phyloP scores from a whole-genome alignment of 2,113 vertebrate genomes.

The Sigmodon hispidus region DNA sequence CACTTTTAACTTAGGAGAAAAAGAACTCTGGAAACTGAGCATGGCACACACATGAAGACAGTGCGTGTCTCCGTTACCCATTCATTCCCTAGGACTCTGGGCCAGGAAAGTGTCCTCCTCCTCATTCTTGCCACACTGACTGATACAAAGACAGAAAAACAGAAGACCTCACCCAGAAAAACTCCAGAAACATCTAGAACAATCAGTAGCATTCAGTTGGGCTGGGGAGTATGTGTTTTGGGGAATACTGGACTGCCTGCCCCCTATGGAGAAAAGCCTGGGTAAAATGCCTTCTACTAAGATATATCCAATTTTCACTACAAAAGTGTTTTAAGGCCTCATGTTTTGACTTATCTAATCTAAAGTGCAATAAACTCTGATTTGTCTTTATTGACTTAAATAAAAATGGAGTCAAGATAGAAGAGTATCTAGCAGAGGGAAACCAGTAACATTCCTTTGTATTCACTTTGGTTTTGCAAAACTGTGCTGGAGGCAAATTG shows the following conservation, averaged over 20 bases:
- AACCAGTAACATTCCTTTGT: background rate
- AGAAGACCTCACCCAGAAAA: background rate
- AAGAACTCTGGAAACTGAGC: background rate
- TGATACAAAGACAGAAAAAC: background rate
- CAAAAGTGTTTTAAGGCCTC: background rate
- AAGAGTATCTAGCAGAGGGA: background rate
- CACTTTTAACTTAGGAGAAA: background rate
- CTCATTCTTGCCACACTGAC: background rate
- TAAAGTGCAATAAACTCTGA: background rate
- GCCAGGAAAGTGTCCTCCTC: background rate
- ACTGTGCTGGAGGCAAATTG: background rate
- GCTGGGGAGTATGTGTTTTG: background rate
- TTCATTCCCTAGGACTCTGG: background rate
- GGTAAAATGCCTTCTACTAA: background rate
- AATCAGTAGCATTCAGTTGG: background rate
- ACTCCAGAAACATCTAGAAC: background rate
- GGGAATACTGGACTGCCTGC: background rate
- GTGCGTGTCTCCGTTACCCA: background rate
- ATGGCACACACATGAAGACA: background rate
- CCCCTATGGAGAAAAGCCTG: background rate
- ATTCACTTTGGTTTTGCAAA: conserved; percentile 52
- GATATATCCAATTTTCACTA: background rate
- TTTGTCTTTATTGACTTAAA: conserved; percentile 5
- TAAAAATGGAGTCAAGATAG: conserved; percentile 27
- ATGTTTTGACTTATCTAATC: background rate